phyloP scores from a whole-genome alignment of 2,888 invertebrate species.

The Dusona sp. region DNA sequence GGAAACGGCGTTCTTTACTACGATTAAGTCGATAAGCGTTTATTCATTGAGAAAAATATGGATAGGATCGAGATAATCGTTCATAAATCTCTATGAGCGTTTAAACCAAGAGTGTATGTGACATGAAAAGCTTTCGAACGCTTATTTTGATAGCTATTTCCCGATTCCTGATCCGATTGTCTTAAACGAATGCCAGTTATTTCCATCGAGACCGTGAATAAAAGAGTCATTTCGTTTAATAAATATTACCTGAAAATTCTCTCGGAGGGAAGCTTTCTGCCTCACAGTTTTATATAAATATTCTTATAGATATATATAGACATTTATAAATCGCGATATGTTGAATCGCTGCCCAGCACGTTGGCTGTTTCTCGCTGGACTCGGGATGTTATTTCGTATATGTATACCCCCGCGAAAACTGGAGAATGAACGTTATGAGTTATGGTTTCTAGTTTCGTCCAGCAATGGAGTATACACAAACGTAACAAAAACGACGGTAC shows the following conservation, averaged over 20 bases:
- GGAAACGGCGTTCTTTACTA: not conserved
- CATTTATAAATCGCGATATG: not conserved
- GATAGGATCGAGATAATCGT: not conserved
- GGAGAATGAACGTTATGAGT: constrained; percentile 73
- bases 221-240: constrained; percentile 62
- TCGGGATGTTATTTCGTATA: constrained; percentile 12
- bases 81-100: constrained; percentile 29
- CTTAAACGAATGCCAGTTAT: constrained; percentile 53
- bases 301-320: not conserved
- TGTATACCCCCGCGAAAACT: constrained; percentile 22
- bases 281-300: not conserved
- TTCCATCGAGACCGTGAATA: constrained; percentile 50
- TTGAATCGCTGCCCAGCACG: constrained; percentile 25
- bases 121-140: not conserved
- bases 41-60: not conserved
- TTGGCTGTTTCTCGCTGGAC: constrained; percentile 49
- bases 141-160: constrained; percentile 1
- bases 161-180: constrained; percentile 34
- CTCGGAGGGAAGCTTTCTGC: constrained; percentile 22
- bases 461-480: constrained; percentile 48
- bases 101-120: not conserved
- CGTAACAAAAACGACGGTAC: constrained; percentile 35
- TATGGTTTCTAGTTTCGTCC: constrained; percentile 75
- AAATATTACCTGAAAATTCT: constrained; percentile 62
- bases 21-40: not conserved